Conservation (phyloP, 2,113 vertebrate genomes). For the Gnathonemus echidnorhynchus region DNA sequence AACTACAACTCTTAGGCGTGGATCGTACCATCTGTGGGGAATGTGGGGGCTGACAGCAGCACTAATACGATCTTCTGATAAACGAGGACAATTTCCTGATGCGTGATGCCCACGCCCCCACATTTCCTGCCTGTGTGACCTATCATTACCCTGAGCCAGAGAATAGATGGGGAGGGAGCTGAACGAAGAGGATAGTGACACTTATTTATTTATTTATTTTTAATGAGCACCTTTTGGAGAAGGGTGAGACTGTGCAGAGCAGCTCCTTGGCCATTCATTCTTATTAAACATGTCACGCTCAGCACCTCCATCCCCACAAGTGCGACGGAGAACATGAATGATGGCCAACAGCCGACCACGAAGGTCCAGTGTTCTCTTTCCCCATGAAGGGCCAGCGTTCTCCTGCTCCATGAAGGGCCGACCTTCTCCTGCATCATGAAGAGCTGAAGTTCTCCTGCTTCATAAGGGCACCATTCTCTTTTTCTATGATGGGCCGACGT, state of each 20-base stretch:
- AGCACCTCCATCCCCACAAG: neutral
- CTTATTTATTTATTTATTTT: conserved; percentile 27
- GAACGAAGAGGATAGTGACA: conserved; percentile 23
- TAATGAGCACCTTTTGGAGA: conserved; percentile 66
- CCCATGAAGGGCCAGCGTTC: neutral
- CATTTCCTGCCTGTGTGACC: neutral
- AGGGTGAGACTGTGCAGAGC: neutral
- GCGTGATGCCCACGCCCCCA: neutral
- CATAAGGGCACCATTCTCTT: neutral
- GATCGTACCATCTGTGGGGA: neutral
- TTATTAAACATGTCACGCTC: neutral
- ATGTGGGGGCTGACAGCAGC: neutral
- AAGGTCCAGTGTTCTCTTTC: neutral
- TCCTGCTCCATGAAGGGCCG: neutral
- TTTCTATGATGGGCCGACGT: neutral
- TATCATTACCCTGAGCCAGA: neutral
- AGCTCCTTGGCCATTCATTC: neutral
- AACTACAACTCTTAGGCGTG: neutral
- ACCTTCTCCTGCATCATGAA: too few relatives aligned
- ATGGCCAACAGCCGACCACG: neutral
- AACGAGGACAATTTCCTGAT: neutral
- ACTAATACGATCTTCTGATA: neutral
- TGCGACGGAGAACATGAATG: neutral
- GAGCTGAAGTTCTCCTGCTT: neutral
- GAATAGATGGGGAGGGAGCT: neutral